A percentile compares a stretch with the other conserved stretches of the same genome.
These are phyloP conservation scores for Cheilosia impressa DNA, from an alignment of 2,888 invertebrate genomes.

Conservation along the genomic window DNA sequence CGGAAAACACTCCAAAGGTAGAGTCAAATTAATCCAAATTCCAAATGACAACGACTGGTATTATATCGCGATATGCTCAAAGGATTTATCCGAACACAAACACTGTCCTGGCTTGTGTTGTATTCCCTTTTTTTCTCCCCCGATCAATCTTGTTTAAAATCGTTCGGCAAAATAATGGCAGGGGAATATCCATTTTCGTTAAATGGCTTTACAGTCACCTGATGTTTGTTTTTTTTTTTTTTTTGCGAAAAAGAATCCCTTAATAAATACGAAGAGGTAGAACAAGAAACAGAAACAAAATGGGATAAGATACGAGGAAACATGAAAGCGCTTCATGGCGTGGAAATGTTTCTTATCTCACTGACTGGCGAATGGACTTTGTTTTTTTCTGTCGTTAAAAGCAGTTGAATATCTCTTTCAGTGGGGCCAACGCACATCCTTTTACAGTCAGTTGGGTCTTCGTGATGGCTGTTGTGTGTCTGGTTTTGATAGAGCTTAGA, in stretches of 20 bases:
- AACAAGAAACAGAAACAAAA: not conserved
- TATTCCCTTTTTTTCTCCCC: not conserved
- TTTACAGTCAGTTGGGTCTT: not conserved
- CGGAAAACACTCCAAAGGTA: not conserved
- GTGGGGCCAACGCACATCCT: not conserved
- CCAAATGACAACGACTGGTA: not conserved
- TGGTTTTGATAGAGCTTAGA: not conserved
- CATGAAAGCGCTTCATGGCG: slow-evolving; percentile 42
- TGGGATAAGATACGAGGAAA: slow-evolving; percentile 20
- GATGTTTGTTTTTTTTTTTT: not conserved
- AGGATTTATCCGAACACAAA: not conserved
- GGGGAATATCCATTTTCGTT: slow-evolving; percentile 5
- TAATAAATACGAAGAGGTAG: not conserved
- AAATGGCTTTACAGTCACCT: slow-evolving; percentile 7
- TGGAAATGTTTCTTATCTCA: slow-evolving; percentile 33
- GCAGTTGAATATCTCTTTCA: slow-evolving; percentile 12
- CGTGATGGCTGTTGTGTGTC: not conserved
- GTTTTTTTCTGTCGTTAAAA: slow-evolving; percentile 31
- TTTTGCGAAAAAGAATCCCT: not conserved
- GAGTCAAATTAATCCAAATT: not conserved
- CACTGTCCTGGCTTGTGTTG: not conserved
- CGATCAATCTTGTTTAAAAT: slow-evolving; percentile 21
- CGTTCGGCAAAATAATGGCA: not conserved
- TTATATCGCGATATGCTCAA: not conserved
- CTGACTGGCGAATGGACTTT: slow-evolving; percentile 27